Evolutionary conservation across 2,113 vertebrate species (phyloP), one percentile per base, ranked within the genome.

Genomic region (Rhizomys pruinosus): DNA sequence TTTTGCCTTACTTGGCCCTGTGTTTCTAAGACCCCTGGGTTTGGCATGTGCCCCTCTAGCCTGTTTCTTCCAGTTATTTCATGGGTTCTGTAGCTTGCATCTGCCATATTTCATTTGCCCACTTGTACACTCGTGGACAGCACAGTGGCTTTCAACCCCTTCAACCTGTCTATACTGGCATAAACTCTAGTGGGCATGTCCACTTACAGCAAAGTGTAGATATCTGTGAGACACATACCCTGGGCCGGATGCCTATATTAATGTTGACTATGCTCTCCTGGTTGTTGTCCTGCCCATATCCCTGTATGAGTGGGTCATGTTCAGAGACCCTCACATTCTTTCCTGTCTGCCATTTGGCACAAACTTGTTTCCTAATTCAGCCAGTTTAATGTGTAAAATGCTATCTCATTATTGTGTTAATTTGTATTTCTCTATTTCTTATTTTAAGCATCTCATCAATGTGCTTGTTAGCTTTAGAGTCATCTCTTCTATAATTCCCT

Each of bases 351-450:
- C 16, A 68, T 55, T 55, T 84, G 59, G 9, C 20, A 64, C 64
- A 11, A 59, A 34, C 68, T 8, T 34, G 76, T 37, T 87, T 79
- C 59, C 69, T 68, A 55, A 68, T 25, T 77, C 68, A 39, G 10
- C 57, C 34, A 17, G 16, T 47, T 34, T 55, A 64, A 39, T 27
- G 20, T 25, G 8, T 42, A 68, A 78, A 89, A 59, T 42, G 69
- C 61, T 78, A 66, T 25, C 61, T 79, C 27, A 27, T 72, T 93
- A 55, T 84, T 95, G 39, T 92, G 93, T 87, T 87, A 44, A 90
- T 93, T 93, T 96, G 32, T 55, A 68, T 71, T 87, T 73, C 61
- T 94, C 69, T 93, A 57, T 72, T 93, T 87, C 87, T 91, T 55
- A 55, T 79, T 73, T 71, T 90, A 93, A 94, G 23, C 76, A 79